phyloP scores from a whole-genome alignment of 1,140 invertebrate genomes.

The Lucilia sericata region DNA sequence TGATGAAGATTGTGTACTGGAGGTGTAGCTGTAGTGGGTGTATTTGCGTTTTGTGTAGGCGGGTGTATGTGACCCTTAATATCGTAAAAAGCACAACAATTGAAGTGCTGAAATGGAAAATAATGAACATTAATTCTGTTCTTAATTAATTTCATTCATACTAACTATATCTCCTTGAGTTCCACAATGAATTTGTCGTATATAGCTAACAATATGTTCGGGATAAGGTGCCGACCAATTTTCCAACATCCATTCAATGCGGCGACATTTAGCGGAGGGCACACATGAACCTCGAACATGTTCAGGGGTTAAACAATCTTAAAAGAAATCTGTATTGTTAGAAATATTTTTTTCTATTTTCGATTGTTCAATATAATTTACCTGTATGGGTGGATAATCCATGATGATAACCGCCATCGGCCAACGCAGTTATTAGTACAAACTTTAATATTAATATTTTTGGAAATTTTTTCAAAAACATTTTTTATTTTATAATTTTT shows the following conservation, averaged over 20 bases:
- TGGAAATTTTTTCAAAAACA: neutral
- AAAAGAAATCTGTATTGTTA: neutral
- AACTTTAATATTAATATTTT: neutral
- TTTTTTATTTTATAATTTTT: neutral
- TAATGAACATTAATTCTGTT: too few species aligned
- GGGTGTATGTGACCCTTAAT: neutral
- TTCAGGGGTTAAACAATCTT: constrained; percentile 23
- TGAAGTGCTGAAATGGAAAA: neutral
- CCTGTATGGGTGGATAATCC: neutral
- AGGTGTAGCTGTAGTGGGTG: neutral
- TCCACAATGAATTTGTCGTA: constrained; percentile 33
- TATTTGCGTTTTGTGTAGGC: too few species aligned
- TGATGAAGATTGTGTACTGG: constrained; percentile 11
- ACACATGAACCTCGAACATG: neutral
- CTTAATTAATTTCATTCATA: neutral
- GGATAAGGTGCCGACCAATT: constrained; percentile 23
- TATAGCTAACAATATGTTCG: neutral
- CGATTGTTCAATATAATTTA: neutral
- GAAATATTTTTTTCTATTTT: neutral
- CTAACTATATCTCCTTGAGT: neutral
- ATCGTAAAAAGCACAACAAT: constrained; percentile 27
- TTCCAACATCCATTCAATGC: constrained; percentile 23
- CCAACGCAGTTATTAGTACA: neutral
- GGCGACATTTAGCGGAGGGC: neutral
- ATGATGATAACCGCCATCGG: neutral